Evolutionary conservation across 2,113 vertebrate genomes (phyloP), one percentile per base, ranked within the genome.

Genomic region (Donacobius atricapilla): DNA sequence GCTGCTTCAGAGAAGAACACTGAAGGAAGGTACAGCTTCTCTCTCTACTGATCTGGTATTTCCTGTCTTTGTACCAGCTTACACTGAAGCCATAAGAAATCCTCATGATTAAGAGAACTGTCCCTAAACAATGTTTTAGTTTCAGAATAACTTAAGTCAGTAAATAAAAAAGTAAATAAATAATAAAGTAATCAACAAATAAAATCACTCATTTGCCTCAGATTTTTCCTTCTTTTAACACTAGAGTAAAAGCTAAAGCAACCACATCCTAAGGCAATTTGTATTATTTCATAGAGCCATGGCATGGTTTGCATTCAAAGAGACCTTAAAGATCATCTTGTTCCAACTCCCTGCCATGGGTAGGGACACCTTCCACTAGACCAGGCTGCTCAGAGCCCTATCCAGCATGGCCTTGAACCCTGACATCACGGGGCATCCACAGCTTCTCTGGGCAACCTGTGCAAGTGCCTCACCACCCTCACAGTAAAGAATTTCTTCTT

Each of bases 351-450:
- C 18, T 37, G 37, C 10, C 77, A 37, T 44, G 27, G 37, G 22
- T 35, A 80, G 21, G 25, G 8, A 50, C 27, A 57, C 3, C 4
- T 66, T 50, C 44, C 19, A 66, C 11, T 15, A 39, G 27, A 11
- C 23, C 13, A 66, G 22, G n/a, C 7, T 75, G 13, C 11, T 75
- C 27, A 39, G 0, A 45, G 24, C 7, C 25, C 20, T 7, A 58
- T 30, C 28, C 53, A 39, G 0, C 1, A 0, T 11, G 5, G 20
- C 20, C 24, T 24, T 44, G 33, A 37, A 24, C 28, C 44, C 21
- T 65, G 2, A 12, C 45, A 45, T 23, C 9, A 53, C 4, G 9
- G 13, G 20, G 24, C 23, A 58, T 4, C 16, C 24, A 60, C 16
- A 60, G 0, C 7, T 45, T 31, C 28, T 45, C 39, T n/a, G 16